Evolutionary conservation across 2,797 vertebrate species (phyloP).

Genomic region (Odontamblyopus lacepedii): DNA sequence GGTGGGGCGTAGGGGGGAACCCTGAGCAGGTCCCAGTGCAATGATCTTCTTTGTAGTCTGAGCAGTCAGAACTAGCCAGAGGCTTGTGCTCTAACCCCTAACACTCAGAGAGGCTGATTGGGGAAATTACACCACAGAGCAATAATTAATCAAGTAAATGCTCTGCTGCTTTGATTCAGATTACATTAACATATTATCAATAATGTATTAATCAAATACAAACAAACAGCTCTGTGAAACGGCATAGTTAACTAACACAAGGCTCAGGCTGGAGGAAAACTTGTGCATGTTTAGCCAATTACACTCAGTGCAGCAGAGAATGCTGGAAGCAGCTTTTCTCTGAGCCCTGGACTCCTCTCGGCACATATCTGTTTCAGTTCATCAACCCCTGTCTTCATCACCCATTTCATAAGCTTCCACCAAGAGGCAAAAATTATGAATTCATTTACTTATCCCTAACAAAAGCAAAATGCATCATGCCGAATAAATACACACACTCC

Average conservation of each 20-base stretch:
- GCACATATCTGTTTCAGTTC: conserved; percentile 62
- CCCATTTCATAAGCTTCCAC: conserved; percentile 57
- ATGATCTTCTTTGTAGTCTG: conserved; percentile 73
- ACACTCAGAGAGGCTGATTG: conserved; percentile 66
- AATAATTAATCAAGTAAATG: conserved; percentile 79
- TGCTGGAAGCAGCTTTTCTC: conserved; percentile 45
- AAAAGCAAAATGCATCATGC: conserved; percentile 64
- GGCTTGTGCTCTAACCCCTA: conserved; percentile 72
- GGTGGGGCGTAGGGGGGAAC: conserved; percentile 53
- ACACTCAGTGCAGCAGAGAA: conserved; percentile 32
- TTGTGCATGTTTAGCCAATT: conserved; percentile 39
- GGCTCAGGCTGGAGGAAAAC: conserved; percentile 52
- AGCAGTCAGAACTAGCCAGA: conserved; percentile 73
- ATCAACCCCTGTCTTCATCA: conserved; percentile 71
- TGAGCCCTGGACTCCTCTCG: conserved; percentile 48
- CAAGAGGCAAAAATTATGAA: conserved; percentile 65
- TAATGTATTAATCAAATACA: conserved; percentile 78
- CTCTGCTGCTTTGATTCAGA: conserved; percentile 71
- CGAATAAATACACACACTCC: conserved; percentile 73
- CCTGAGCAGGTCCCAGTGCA: conserved; percentile 74
- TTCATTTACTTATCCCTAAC: conserved; percentile 75
- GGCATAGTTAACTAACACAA: conserved; percentile 61
- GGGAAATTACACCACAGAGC: conserved; percentile 71
- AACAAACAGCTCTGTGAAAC: conserved; percentile 72
- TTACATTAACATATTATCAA: conserved; percentile 78